Base-by-base conservation (phyloP, 2,113 vertebrate species). In the Condylura cristata region DNA sequence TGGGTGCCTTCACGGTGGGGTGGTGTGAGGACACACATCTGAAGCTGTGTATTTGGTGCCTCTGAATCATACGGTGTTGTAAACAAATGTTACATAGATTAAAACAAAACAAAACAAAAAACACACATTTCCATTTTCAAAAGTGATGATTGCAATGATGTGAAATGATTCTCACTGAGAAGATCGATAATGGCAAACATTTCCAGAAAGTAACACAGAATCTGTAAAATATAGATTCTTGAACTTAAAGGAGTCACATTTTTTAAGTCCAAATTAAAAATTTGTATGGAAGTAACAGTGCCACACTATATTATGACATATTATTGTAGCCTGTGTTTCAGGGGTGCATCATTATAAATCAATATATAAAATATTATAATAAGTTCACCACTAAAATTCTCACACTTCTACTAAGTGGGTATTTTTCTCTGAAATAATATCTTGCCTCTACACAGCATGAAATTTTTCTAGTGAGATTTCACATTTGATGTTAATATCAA, bases 401-500 rank as follows among this genome's bases (percentile, higher is more conserved):
- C n/a, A n/a, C n/a, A n/a, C n/a, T 53, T 78, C 32, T 20, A 20
- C 26, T 46, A 46, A 3, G 56, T 13, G 22, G 8, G 26, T 34
- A 74, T 39, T 66, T 61, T 30, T 32, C 5, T 11, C n/a, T 60
- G 34, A 74, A 53, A 94, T 26, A 86, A 44, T n/a, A 68, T 30
- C 22, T 72, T 79, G 17, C 24, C 53, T 68, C 83, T 70, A 86
- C 71, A 68, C 0, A 68, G 30, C 44, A 87, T 58, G 13, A 83
- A 79, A 83, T 92, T 20, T 0, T 20, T 58, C 78, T 86, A 83
- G 60, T 86, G 37, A 95, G n/a, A 22, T 70, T 82, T 94, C 28
- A 79, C 11, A 89, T 90, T 94, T 92, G 70, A 83, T 68, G 60
- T 94, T 90, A 83, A 30, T 78, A 66, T 66, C 18, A 66, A 94